These are phyloP conservation scores for Paralvinella palmiformis DNA, from an alignment of 1,140 invertebrate genomes.

Conservation along the genomic window DNA sequence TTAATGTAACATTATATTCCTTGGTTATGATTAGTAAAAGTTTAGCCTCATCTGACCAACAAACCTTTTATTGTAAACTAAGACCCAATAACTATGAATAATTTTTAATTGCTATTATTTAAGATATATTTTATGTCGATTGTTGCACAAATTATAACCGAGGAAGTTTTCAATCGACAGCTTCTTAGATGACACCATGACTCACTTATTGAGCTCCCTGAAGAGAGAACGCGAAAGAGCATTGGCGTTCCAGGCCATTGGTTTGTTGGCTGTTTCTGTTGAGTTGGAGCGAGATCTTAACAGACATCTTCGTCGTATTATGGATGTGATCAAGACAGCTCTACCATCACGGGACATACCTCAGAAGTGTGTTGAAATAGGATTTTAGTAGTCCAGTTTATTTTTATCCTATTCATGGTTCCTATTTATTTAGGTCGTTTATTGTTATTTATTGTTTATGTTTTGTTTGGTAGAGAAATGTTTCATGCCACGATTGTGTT, in stretches of 20 bases:
- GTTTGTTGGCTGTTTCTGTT: constrained; percentile 85
- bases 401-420: not conserved
- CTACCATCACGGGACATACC: constrained; percentile 65
- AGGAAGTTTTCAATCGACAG: no score
- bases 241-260: constrained; percentile 81
- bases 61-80: no score
- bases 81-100: no score
- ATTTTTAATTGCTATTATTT: no score
- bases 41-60: no score
- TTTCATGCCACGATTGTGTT: no score
- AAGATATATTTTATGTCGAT: no score
- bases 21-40: no score
- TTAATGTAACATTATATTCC: no score
- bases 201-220: constrained; percentile 69
- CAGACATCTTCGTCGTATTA: constrained; percentile 72
- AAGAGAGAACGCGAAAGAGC: constrained; percentile 70
- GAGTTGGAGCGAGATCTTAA: constrained; percentile 65
- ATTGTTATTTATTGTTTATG: not conserved
- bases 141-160: no score
- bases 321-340: constrained; percentile 75
- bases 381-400: not conserved
- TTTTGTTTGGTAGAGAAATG: not conserved
- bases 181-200: constrained; percentile 70
- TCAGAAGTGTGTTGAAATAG: constrained; percentile 28
- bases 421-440: not conserved